Conservation (phyloP, 2,888 invertebrate genomes). For the Drosophila borborema region DNA sequence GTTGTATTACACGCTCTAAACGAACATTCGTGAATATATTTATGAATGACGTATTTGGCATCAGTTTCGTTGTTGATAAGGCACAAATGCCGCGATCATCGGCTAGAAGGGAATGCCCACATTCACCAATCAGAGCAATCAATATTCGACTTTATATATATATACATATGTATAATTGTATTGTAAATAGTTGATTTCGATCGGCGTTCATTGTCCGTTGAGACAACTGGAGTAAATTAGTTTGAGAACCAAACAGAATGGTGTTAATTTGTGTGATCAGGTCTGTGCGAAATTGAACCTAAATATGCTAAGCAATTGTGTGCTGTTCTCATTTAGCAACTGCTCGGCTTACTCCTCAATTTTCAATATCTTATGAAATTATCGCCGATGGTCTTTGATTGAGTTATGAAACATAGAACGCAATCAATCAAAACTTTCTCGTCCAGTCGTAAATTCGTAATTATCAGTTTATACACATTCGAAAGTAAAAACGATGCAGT, state of each 20-base stretch:
- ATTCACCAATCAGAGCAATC: constrained; percentile 4
- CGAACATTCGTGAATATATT: constrained; percentile 25
- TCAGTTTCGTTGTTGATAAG: constrained; percentile 18
- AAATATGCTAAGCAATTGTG: constrained; percentile 58
- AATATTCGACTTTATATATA: constrained; percentile 11
- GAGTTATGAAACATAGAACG: constrained; percentile 14
- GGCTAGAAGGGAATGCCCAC: constrained; percentile 47
- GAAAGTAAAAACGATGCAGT: not conserved
- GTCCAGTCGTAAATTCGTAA: not conserved
- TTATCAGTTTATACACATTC: too few species aligned
- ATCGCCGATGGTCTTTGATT: not conserved
- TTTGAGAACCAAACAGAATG: constrained; percentile 49
- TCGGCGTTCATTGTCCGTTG: not conserved
- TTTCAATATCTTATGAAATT: not conserved
- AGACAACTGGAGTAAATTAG: constrained; percentile 15
- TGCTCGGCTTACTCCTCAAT: not conserved
- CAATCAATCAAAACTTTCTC: not conserved
- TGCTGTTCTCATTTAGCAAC: constrained; percentile 60
- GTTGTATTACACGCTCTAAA: constrained; percentile 22
- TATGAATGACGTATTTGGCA: constrained; percentile 40
- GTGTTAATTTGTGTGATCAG: constrained; percentile 60
- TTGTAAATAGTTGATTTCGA: not conserved
- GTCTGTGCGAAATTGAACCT: constrained; percentile 24
- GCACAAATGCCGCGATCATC: not conserved
- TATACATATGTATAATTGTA: not conserved